Conservation (phyloP, 2,888 invertebrate species). For the Eupeodes latifasciatus region DNA sequence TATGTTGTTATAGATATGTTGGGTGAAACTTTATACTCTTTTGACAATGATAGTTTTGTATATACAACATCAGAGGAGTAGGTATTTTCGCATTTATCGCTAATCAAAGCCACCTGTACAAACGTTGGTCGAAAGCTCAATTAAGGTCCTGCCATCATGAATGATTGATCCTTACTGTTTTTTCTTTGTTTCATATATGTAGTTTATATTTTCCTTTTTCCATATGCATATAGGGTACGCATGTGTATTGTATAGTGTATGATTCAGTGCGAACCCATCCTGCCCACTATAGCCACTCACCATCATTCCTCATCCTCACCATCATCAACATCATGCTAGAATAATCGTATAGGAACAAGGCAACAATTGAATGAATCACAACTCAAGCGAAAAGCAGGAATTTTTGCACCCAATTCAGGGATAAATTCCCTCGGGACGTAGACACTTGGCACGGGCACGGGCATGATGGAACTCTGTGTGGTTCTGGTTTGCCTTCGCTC, state of each 20-base stretch:
- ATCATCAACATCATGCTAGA: neutral
- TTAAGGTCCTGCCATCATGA: constrained; percentile 68
- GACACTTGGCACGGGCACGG: constrained; percentile 35
- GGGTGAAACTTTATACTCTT: neutral
- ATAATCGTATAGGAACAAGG: constrained; percentile 12
- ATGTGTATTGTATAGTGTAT: constrained; percentile 28
- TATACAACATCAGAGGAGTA: constrained; percentile 8
- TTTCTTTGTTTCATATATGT: neutral
- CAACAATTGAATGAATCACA: constrained; percentile 69
- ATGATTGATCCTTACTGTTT: constrained; percentile 71
- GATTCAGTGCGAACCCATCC: constrained; percentile 21
- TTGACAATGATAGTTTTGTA: neutral
- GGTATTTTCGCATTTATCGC: constrained; percentile 66
- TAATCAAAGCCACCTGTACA: constrained; percentile 73
- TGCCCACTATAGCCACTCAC: neutral
- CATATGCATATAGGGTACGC: constrained; percentile 40
- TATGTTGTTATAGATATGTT: neutral
- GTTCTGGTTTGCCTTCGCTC: constrained; percentile 39
- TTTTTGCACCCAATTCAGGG: constrained; percentile 66
- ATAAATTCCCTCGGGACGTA: constrained; percentile 57
- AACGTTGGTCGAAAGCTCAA: constrained; percentile 72
- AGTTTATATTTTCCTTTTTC: neutral
- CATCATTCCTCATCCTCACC: neutral
- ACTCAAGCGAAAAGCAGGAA: constrained; percentile 71
- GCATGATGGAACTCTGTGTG: neutral